These are phyloP conservation scores for Coremacera marginata DNA, from an alignment of 2,888 invertebrate genomes.

Conservation along the genomic window DNA sequence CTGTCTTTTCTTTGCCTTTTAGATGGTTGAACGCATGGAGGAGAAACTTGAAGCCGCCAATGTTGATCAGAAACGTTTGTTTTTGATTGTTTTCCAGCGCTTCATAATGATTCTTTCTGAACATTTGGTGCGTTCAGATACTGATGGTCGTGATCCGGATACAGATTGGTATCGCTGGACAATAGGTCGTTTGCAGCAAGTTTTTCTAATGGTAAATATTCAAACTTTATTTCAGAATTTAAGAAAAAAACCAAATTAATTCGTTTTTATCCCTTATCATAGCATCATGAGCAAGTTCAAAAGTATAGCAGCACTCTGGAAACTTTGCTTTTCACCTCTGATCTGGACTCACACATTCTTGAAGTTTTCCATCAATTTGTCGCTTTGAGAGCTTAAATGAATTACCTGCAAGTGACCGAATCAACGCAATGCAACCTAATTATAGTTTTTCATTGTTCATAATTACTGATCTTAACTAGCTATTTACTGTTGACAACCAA, in stretches of 20 bases:
- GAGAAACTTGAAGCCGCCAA: conserved; percentile 94
- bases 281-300: conserved; percentile 98
- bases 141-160: conserved; percentile 91
- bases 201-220: conserved; percentile 86
- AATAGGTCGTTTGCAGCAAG: conserved; percentile 92
- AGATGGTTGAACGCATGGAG: conserved; percentile 95
- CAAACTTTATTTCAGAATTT: neutral
- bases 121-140: conserved; percentile 93
- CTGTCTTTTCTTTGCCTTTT: neutral
- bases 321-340: conserved; percentile 94
- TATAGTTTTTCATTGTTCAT: conserved; percentile 27
- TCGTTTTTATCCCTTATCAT: conserved; percentile 70
- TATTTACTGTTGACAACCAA: neutral
- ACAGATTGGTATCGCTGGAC: conserved; percentile 98
- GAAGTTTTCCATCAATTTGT: conserved; percentile 98
- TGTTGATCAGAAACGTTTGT: conserved; percentile 96
- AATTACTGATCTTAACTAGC: neutral
- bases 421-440: conserved; percentile 17
- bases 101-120: conserved; percentile 98
- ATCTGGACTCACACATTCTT: conserved; percentile 94
- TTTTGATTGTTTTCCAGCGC: conserved; percentile 96
- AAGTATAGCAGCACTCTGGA: conserved; percentile 96
- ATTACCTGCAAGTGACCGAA: neutral
- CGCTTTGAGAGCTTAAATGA: conserved; percentile 74
- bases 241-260: conserved; percentile 36